Conservation (phyloP, 2,113 vertebrate genomes). For the Prunella himalayana region DNA sequence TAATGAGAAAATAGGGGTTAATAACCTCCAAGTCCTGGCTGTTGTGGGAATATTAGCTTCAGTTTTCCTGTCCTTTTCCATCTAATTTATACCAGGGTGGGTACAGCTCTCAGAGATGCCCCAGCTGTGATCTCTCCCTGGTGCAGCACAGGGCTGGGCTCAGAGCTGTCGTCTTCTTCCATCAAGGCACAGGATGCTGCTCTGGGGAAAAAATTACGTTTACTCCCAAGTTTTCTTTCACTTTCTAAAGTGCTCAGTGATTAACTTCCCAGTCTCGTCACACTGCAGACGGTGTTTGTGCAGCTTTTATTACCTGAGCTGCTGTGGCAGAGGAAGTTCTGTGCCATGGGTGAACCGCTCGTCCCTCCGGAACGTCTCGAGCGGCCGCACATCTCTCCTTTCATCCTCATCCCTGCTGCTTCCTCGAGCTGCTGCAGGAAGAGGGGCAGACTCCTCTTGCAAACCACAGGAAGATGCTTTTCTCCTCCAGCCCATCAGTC, state of each 20-base stretch:
- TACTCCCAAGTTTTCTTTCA: neutral
- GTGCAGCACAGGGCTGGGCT: neutral
- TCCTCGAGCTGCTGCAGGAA: neutral
- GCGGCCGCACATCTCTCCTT: accelerated
- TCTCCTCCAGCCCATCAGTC: neutral
- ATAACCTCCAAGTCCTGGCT: neutral
- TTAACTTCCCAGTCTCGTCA: neutral
- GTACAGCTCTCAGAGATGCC: neutral
- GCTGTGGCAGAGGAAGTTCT: neutral
- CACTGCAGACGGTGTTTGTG: neutral
- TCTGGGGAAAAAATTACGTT: neutral
- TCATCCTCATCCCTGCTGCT: neutral
- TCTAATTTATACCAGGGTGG: neutral
- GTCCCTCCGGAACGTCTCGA: neutral
- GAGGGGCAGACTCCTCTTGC: neutral
- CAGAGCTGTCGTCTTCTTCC: neutral
- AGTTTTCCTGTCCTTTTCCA: neutral
- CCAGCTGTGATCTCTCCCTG: neutral
- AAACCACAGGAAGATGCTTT: neutral
- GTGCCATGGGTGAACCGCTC: neutral
- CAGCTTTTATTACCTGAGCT: conserved; percentile 37
- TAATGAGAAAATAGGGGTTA: conserved; percentile 20
- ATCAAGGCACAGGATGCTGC: neutral
- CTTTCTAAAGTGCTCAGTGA: neutral
- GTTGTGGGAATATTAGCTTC: neutral